Evolutionary conservation across 2,113 vertebrate species (phyloP).

Genomic region (Penelope pileata): DNA sequence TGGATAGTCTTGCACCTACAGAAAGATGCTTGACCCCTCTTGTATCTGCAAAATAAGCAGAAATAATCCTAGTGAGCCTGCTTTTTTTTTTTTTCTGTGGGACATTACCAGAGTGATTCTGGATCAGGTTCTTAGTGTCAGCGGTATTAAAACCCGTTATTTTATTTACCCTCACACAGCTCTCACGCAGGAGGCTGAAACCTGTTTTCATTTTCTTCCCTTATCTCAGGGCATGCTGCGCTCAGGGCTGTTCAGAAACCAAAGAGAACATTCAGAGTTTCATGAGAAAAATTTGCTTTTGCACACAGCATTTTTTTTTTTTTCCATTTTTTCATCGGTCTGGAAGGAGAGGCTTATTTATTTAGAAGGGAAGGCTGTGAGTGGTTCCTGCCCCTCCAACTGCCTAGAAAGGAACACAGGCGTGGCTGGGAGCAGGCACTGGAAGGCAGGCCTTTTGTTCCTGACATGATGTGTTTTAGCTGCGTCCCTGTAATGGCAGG

Average conservation of each 20-base stretch:
- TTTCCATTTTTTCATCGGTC: not conserved
- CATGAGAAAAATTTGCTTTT: not conserved
- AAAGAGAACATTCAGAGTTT: not conserved
- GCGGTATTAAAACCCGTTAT: not conserved
- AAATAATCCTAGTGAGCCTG: not conserved
- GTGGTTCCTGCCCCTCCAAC: not conserved
- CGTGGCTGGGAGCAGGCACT: not conserved
- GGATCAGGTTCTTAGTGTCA: not conserved
- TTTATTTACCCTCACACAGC: not conserved
- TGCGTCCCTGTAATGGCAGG: not conserved
- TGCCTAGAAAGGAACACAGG: not conserved
- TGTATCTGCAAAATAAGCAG: not conserved
- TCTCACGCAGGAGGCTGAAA: fast-evolving
- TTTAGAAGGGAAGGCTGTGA: not conserved
- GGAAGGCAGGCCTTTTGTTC: not conserved
- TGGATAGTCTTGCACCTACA: not conserved
- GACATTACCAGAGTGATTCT: not conserved
- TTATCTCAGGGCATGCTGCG: not conserved
- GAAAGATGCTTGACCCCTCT: not conserved
- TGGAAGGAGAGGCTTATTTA: not conserved
- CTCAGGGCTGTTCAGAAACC: not conserved
- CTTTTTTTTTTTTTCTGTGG: not conserved
- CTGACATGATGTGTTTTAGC: not conserved
- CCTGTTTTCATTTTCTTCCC: not conserved
- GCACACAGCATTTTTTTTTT: not conserved